Evolutionary conservation across 2,797 vertebrate species (phyloP), one percentile per base, ranked within the genome.

Genomic region (Cyprinella venusta): DNA sequence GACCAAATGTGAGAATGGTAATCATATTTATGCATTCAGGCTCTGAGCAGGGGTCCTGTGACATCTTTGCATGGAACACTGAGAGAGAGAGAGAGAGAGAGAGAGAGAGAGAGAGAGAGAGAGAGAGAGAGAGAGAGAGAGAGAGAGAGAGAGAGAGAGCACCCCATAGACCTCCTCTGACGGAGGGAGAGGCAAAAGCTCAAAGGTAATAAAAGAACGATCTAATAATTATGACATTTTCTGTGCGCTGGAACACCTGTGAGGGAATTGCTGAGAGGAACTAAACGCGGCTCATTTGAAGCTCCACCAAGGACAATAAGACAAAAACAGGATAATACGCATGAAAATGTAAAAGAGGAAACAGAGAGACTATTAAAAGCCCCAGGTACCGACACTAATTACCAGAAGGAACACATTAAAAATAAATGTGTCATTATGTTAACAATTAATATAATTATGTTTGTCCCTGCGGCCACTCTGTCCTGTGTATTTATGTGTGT

Each of bases 381-480:
- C 90, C 91, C 76, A 90, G 90, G 90, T 91, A 86, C 88, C 89
- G 89, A 86, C 89, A 86, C 87, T 92, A 92, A 93, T 93, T 91
- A 91, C 93, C 91, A 93, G 92, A 88, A 93, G 92, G 92, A 91
- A 92, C 89, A 68, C 90, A 94, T 94, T 93, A 94, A 94, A 93
- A 92, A 92, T 93, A 93, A 94, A 93, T 92, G 92, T 88, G 85
- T 91, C 89, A 91, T 93, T 93, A 93, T 94, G 93, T 93, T 95
- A 94, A 94, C 94, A 94, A 95, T 94, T 94, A 94, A 93, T 93
- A 92, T 92, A 91, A 93, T 94, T 92, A 93, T 91, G 88, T 90
- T 77, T 86, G 86, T 86, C 84, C 86, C 87, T 71, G 76, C 61
- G 76, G 87, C 84, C 86, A 84, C 81, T 65, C 40, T 76, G 74